phyloP scores from a whole-genome alignment of 2,797 vertebrate genomes.

The Girardinus metallicus region DNA sequence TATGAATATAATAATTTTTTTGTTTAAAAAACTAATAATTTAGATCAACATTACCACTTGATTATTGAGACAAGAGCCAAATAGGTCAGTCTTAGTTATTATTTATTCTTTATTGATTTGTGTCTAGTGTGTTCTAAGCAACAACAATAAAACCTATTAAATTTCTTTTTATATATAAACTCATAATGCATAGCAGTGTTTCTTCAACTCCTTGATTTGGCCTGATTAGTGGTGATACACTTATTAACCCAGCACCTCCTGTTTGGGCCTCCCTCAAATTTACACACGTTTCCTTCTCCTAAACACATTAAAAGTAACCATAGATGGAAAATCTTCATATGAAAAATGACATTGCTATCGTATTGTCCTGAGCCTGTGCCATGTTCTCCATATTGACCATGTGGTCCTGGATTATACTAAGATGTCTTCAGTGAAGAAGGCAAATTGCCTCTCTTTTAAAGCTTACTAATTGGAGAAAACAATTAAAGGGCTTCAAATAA shows the following conservation, averaged over 20 bases:
- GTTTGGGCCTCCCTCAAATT: conserved; percentile 51
- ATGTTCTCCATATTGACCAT: conserved; percentile 67
- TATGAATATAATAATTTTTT: no score
- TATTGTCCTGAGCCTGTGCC: conserved; percentile 66
- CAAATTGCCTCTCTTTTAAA: conserved; percentile 41
- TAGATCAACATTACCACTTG: no score
- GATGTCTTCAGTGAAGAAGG: conserved; percentile 50
- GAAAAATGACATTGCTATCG: conserved; percentile 72
- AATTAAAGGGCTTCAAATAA: conserved; percentile 64
- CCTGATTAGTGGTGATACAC: conserved; percentile 29
- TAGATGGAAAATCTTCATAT: conserved; percentile 69
- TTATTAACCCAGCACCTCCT: conserved; percentile 59
- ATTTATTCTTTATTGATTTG: not conserved
- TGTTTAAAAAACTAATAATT: no score
- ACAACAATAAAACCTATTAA: not conserved
- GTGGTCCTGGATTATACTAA: conserved; percentile 73
- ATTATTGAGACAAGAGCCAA: no score
- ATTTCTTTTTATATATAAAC: conserved; percentile 24
- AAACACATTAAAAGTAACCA: conserved; percentile 74
- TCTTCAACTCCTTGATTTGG: conserved; percentile 27
- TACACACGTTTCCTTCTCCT: conserved; percentile 64
- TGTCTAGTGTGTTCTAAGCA: not conserved
- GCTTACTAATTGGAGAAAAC: conserved; percentile 79
- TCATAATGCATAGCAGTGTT: conserved; percentile 22
- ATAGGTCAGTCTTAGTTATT: no score